Evolutionary conservation across 1,140 invertebrate genomes (phyloP).

Genomic region (Solen grandis): DNA sequence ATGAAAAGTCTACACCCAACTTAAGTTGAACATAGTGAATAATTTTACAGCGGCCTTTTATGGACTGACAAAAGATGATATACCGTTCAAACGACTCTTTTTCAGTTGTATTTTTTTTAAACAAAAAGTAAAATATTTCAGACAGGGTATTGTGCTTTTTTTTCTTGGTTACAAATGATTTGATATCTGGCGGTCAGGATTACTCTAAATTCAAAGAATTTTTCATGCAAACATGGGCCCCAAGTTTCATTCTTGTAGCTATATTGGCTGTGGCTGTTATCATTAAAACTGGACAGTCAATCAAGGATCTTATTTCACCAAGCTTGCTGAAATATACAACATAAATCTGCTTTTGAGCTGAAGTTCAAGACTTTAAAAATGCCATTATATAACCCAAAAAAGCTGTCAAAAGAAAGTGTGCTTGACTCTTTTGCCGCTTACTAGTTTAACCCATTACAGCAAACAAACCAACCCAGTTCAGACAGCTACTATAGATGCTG

Average conservation of each 20-base stretch:
- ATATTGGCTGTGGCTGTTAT: background rate
- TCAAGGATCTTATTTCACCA: conserved; percentile 5
- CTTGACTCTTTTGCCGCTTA: too few species aligned
- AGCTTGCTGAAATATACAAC: conserved; percentile 8
- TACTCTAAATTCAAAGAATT: background rate
- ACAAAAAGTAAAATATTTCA: background rate
- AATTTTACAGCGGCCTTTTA: background rate
- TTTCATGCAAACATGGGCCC: background rate
- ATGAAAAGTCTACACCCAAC: background rate
- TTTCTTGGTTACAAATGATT: background rate
- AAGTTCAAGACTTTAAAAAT: too few species aligned
- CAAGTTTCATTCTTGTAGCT: background rate
- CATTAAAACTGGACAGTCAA: background rate
- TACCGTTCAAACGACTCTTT: background rate
- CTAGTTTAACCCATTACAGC: too few species aligned
- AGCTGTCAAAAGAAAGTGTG: too few species aligned
- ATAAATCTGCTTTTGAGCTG: too few species aligned
- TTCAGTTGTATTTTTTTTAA: background rate
- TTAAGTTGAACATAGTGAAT: background rate
- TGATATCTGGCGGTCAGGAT: background rate
- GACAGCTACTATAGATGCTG: too few species aligned
- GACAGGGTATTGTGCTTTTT: background rate
- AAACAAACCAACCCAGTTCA: too few species aligned
- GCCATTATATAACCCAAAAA: too few species aligned
- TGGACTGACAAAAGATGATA: background rate